Evolutionary conservation across 2,797 vertebrate genomes (phyloP), one percentile per base, ranked within the genome.

Genomic region (Spea hammondii): DNA sequence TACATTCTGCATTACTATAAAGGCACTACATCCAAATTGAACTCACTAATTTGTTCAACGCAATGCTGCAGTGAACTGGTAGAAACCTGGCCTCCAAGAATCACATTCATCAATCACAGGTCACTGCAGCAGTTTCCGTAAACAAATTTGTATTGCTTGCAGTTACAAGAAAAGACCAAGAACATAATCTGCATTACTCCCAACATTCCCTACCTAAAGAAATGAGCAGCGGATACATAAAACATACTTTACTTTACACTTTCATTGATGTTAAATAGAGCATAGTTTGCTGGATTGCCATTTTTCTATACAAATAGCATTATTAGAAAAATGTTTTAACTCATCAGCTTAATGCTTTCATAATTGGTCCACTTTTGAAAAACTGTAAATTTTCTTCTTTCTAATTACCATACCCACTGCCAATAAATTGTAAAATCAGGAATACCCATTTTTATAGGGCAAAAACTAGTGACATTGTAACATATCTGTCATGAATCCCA

Each of bases 91-190:
- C 59, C 59, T 62, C 59, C 4, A 62, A 62, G 59, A 32, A 62
- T 17, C 59, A 2, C n/a, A 62, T 62, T 17, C 59, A 62, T 62
- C 59, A 62, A 62, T 62, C 59, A 62, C 14, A 62, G 59, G 59
- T 62, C 59, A 62, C 59, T 62, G 59, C 59, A 62, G 59, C 14
- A 62, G 32, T 62, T 17, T 14, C 59, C 44, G 59, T 62, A 62
- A 62, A 62, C 59, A 62, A 62, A 62, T 62, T 62, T 62, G 59
- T n/a, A 62, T 17, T n/a, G 5, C 14, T 62, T 65, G 64, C 64
- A 46, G 14, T 65, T 47, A 62, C 59, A 62, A 62, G 14, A 62
- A 32, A 62, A 5, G 9, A 59, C 55, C n/a, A 17, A 62, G 59
- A 17, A 62, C 32, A 17, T 17, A 62, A 17, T 6, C 7, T 6